Evolutionary conservation across 2,888 invertebrate genomes (phyloP).

Genomic region (Chrysolina oricalcia): DNA sequence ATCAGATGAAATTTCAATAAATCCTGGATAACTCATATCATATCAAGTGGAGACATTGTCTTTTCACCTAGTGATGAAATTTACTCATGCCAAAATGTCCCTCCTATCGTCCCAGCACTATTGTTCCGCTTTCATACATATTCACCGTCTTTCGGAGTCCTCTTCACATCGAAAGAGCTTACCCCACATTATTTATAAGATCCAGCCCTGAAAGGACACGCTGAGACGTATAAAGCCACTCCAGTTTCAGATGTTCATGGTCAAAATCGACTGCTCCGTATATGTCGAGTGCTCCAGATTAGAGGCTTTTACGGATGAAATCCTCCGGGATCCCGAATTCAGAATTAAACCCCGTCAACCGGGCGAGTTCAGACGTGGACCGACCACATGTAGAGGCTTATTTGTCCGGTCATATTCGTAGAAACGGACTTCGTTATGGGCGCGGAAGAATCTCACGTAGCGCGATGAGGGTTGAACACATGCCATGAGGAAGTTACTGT

Average conservation of each 20-base stretch:
- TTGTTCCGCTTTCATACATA: not conserved
- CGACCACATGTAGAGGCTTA: conserved; percentile 22
- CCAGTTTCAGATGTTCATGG: conserved; percentile 38
- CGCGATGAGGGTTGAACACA: not conserved
- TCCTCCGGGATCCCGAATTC: conserved; percentile 30
- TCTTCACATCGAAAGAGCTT: not conserved
- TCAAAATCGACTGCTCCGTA: conserved; percentile 41
- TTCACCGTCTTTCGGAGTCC: not conserved
- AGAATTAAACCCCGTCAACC: conserved; percentile 36
- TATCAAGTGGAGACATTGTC: too few species aligned
- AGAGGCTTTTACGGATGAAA: conserved; percentile 38
- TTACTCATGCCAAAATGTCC: not conserved
- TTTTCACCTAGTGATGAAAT: too few species aligned
- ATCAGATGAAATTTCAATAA: too few species aligned
- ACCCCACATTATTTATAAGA: conserved; percentile 43
- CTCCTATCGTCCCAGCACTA: not conserved
- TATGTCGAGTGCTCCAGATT: conserved; percentile 40
- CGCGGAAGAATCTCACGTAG: not conserved
- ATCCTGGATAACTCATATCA: too few species aligned
- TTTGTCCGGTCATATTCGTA: conserved; percentile 20
- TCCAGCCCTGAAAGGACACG: conserved; percentile 38
- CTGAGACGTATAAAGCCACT: conserved; percentile 37
- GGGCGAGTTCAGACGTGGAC: conserved; percentile 1
- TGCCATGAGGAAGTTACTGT: not conserved
- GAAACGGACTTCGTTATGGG: conserved; percentile 4